Evolutionary conservation across 2,888 invertebrate species (phyloP).

Genomic region (Eudemis profundana): DNA sequence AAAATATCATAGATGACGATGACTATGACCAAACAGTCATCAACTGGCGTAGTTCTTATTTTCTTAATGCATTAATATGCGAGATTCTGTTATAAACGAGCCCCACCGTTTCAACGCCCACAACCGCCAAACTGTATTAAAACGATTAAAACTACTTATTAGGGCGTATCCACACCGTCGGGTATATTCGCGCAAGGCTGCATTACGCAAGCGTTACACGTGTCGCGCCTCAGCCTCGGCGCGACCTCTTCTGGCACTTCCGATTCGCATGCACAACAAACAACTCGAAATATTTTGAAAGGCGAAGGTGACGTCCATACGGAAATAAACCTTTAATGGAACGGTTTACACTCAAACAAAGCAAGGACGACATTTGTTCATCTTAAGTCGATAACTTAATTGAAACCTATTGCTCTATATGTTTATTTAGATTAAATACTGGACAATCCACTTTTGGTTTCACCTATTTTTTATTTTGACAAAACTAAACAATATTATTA

Average conservation of each 20-base stretch:
- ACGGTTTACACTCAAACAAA: slow-evolving; percentile 34
- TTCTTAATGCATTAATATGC: no score
- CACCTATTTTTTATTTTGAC: no score
- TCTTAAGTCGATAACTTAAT: slow-evolving; percentile 11
- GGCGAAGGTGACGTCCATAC: slow-evolving; percentile 68
- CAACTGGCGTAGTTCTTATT: no score
- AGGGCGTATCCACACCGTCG: slow-evolving; percentile 53
- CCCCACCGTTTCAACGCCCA: no score
- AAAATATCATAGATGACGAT: no score
- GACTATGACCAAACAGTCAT: no score
- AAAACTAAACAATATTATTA: no score
- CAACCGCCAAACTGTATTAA: slow-evolving; percentile 29
- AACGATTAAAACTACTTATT: slow-evolving; percentile 48
- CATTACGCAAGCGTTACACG: slow-evolving; percentile 78
- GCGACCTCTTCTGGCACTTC: slow-evolving; percentile 81
- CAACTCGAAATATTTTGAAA: slow-evolving; percentile 69
- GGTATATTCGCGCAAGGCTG: slow-evolving; percentile 80
- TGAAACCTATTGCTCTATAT: background rate
- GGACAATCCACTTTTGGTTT: no score
- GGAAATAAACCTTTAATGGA: slow-evolving; percentile 59
- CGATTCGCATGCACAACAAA: slow-evolving; percentile 79
- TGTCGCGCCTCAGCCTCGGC: slow-evolving; percentile 59
- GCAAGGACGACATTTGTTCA: slow-evolving; percentile 28
- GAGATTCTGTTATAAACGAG: no score
- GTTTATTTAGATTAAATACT: no score